Base-by-base conservation (phyloP, 2,113 vertebrate genomes). In the Stigmatopora nigra region DNA sequence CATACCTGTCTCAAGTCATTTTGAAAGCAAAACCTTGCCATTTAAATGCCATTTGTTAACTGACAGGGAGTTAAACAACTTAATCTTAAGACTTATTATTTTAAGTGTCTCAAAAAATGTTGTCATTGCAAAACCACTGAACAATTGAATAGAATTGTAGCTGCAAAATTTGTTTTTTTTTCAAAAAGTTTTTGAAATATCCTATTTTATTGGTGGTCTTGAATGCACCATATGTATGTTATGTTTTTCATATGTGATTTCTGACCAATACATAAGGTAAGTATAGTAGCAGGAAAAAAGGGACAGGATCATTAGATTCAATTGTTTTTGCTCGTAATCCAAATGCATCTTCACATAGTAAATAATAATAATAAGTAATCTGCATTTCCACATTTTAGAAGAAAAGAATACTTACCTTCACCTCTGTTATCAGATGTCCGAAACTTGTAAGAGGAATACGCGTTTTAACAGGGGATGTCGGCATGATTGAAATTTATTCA, bases 391-490 rank as follows among this genome's bases (percentile, higher is more conserved):
- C 13, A 16, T 3, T 7, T 19, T 17, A 25, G 20, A 63, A 2
- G 12, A 46, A 25, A 62, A 17, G 17, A 4, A 31, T 12, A 47
- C 82, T 57, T 76, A 89, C 87, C 87, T 88, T 89, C 46, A 87
- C 86, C 74, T 89, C 86, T 15, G 82, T 84, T 9, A 89, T 70
- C 58, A 90, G 69, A 61, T 88, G 88, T 22, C 88, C 89, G 41
- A 89, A 88, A 46, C 89, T 89, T 48, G 81, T 87, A 47, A 88
- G 65, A 0, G 86, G 87, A 49, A 89, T 85, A 47, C 77, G 72
- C 10, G 82, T 83, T 68, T 88, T 87, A 1, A 87, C 85, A 0
- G 89, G 87, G 47, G 87, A 86, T 2, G 77, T 88, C 68, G 86
- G 84, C 83, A 89, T 87, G 2, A 35, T 74, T 84, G 65, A 3